Evolutionary conservation across 2,113 vertebrate species (phyloP).

Genomic region (Rhabdornis inornatus): DNA sequence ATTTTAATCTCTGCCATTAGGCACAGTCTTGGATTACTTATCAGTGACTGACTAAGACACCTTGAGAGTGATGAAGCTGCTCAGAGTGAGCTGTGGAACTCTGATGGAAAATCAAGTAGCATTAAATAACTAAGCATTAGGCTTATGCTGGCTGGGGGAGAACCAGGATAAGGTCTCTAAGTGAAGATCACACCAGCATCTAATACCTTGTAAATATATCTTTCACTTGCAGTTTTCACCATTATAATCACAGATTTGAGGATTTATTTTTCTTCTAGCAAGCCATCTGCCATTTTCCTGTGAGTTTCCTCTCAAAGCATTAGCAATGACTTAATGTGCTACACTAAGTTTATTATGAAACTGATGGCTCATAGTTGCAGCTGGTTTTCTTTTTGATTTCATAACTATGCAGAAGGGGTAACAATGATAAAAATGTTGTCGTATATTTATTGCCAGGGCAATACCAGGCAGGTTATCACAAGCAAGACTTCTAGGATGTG

Average conservation of each 20-base stretch:
- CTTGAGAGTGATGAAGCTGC: background rate
- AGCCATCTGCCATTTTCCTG: background rate
- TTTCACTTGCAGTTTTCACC: background rate
- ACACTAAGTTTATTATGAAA: background rate
- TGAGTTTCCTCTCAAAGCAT: background rate
- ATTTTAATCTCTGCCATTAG: background rate
- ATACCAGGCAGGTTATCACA: background rate
- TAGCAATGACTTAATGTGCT: background rate
- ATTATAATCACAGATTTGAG: background rate
- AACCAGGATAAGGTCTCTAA: background rate
- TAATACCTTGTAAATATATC: background rate
- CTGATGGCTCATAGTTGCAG: background rate
- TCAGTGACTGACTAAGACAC: background rate
- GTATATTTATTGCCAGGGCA: background rate
- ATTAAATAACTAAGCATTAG: background rate
- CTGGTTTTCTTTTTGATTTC: background rate
- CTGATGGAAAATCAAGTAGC: background rate
- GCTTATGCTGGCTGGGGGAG: background rate
- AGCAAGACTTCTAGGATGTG: background rate
- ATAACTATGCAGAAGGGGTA: background rate
- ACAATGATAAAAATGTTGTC: background rate
- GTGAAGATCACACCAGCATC: background rate
- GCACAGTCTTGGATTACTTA: background rate
- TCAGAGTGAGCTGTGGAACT: background rate
- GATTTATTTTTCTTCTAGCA: background rate